These are phyloP conservation scores for Sandelia bainsii DNA, from an alignment of 2,797 vertebrate species.

Conservation along the genomic window DNA sequence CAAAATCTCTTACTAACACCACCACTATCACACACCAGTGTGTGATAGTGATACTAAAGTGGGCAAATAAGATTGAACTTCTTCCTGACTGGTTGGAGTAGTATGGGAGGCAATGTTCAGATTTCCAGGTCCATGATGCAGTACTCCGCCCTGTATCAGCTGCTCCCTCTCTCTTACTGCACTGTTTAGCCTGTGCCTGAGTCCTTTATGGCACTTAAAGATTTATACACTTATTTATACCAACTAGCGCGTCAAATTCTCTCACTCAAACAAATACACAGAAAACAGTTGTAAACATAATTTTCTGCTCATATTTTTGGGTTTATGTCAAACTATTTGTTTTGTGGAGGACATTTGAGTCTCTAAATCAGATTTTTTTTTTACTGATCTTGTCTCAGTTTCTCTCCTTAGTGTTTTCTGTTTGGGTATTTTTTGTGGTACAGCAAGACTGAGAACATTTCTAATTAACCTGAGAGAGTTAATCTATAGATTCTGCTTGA, in stretches of 20 bases:
- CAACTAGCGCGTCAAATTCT: not conserved
- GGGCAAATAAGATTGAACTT: no score
- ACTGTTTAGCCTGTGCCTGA: not conserved
- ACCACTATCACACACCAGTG: not conserved
- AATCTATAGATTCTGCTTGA: not conserved
- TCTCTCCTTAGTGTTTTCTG: not conserved
- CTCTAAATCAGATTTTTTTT: not conserved
- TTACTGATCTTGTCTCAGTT: not conserved
- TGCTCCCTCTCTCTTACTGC: not conserved
- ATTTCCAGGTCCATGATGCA: no score
- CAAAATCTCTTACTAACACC: not conserved
- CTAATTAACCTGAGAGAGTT: not conserved
- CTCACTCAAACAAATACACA: slow-evolving; percentile 11
- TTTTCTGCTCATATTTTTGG: not conserved
- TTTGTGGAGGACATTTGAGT: not conserved
- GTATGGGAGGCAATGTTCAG: no score
- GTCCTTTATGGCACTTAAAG: no score
- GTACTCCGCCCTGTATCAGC: no score
- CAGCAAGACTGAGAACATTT: no score
- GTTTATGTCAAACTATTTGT: slow-evolving; percentile 6
- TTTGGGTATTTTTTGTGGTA: not conserved
- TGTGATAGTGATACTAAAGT: slow-evolving; percentile 4
- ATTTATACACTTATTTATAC: no score
- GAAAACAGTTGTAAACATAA: slow-evolving; percentile 12
- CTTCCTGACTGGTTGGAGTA: no score